Evolutionary conservation across 2,113 vertebrate species (phyloP).

Genomic region (Macrotus californicus): DNA sequence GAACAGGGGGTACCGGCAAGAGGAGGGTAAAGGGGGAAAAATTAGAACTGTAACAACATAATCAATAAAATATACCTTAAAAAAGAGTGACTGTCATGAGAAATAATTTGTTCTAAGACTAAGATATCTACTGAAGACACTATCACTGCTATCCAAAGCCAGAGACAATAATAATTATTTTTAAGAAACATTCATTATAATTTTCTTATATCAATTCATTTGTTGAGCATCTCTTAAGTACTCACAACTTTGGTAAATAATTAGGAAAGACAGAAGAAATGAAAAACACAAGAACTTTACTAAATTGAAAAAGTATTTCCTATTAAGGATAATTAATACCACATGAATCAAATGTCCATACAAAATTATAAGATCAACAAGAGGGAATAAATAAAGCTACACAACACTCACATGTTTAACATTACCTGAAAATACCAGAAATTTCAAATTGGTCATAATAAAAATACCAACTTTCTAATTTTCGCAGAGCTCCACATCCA

Average conservation of each 20-base stretch:
- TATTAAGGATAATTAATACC: background rate
- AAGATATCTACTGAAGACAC: background rate
- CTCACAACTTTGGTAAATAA: constrained; percentile 15
- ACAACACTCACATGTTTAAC: background rate
- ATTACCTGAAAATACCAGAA: background rate
- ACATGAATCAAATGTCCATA: background rate
- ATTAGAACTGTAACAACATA: no score
- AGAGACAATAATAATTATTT: background rate
- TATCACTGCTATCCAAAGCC: background rate
- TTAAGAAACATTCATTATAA: background rate
- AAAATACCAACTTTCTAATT: background rate
- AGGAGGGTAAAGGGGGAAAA: no score
- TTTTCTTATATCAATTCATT: constrained; percentile 11
- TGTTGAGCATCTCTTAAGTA: background rate
- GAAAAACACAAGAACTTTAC: background rate
- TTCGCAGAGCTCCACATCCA: background rate
- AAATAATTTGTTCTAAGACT: background rate
- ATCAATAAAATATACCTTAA: no score
- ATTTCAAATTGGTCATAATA: background rate
- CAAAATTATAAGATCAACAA: background rate
- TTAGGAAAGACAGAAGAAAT: background rate
- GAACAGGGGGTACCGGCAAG: no score
- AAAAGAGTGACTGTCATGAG: background rate
- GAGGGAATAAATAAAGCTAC: background rate
- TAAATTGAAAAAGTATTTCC: background rate